Evolutionary conservation across 2,797 vertebrate species (phyloP).

Genomic region (Tenualosa thibaudeaui): DNA sequence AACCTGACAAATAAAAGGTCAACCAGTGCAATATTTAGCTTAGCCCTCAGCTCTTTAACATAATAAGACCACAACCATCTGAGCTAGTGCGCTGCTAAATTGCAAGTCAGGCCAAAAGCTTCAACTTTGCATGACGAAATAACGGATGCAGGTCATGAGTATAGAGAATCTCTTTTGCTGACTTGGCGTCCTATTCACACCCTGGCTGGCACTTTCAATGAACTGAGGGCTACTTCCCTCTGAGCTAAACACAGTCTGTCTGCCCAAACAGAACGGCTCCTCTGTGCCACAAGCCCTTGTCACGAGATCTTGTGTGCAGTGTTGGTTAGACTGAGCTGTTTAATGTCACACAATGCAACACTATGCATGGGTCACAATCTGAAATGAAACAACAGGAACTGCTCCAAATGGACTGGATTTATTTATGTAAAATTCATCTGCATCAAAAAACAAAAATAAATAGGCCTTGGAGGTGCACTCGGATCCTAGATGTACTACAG

Average conservation of each 20-base stretch:
- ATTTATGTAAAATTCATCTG: background rate
- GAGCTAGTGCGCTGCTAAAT: background rate
- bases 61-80: too few species aligned
- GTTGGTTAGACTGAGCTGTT: background rate
- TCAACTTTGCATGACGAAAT: background rate
- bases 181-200: background rate
- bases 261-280: background rate
- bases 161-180: background rate
- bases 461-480: background rate
- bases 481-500: background rate
- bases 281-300: background rate
- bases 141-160: background rate
- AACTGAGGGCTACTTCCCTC: background rate
- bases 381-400: background rate
- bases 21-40: too few species aligned
- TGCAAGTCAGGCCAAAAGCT: background rate
- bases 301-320: background rate
- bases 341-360: background rate
- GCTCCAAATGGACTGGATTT: background rate
- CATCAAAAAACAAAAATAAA: background rate
- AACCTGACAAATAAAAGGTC: too few species aligned
- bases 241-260: background rate
- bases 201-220: background rate
- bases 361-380: background rate
- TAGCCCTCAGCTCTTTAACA: too few species aligned